Evolutionary conservation across 2,888 invertebrate species (phyloP).

Genomic region (Drosophila lacicola): DNA sequence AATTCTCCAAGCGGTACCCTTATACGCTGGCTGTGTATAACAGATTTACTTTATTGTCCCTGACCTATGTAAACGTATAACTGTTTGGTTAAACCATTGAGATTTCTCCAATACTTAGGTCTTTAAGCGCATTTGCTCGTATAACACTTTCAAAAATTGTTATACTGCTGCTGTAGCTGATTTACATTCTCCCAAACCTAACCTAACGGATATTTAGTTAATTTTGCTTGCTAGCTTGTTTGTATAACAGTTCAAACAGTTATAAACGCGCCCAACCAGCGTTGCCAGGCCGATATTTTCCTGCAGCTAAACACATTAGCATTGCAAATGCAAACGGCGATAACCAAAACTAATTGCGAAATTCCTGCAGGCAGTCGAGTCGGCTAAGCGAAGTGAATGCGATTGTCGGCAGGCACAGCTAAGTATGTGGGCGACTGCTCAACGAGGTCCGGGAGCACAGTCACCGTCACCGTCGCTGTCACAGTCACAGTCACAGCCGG

Average conservation of each 20-base stretch:
- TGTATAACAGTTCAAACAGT: conserved; percentile 27
- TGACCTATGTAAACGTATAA: not conserved
- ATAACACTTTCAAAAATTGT: conserved; percentile 5
- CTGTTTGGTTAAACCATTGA: too few relatives aligned
- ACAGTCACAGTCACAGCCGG: conserved; percentile 69
- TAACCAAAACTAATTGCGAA: conserved; percentile 73
- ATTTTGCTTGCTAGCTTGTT: not conserved
- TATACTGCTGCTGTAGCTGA: not conserved
- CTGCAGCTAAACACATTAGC: conserved; percentile 53
- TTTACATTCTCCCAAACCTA: too few relatives aligned
- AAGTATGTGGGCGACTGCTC: conserved; percentile 19
- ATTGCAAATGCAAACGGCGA: conserved; percentile 63
- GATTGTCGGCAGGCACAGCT: conserved; percentile 9
- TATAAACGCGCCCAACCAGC: conserved; percentile 6
- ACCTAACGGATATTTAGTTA: not conserved
- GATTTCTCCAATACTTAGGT: too few relatives aligned
- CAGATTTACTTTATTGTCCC: not conserved
- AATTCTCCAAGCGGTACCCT: not conserved
- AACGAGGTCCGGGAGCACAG: conserved; percentile 67
- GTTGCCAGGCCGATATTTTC: conserved; percentile 20
- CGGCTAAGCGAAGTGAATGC: conserved; percentile 48
- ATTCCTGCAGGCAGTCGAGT: conserved; percentile 74
- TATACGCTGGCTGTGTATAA: conserved; percentile 5
- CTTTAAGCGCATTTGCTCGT: too few relatives aligned
- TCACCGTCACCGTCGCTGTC: conserved; percentile 58